Base-by-base conservation (phyloP, 2,888 invertebrate species). In the Oasisia sp. region DNA sequence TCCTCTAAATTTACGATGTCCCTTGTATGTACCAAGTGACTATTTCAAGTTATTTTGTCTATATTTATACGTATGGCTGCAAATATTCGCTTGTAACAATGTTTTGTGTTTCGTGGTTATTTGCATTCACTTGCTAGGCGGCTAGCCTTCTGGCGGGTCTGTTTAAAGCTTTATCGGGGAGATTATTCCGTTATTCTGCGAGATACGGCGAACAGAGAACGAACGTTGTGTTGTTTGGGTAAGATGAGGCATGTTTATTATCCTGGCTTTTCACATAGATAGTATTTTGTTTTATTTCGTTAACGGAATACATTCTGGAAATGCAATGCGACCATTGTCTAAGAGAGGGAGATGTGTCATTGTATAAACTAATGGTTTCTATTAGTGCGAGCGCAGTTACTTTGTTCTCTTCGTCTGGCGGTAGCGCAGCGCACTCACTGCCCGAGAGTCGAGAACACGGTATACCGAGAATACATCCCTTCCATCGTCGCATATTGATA, bases 171-270 rank as follows among this genome's bases (percentile, higher is more conserved):
- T 74, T 27, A 74, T 74, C 19, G 74, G 27, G 74, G 74, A 74
- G 74, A 74, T 74, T n/a, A 74, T 74, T 74, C 74, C 74, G 74
- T 74, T 74, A 74, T 74, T 74, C 74, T 74, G 74, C 74, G 74
- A 74, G 74, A 74, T 74, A 74, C 74, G 74, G 74, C 74, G 19
- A n/a, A 74, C 74, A 27, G n/a, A 19, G 74, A n/a, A 74, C 3
- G 74, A 74, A 19, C 7, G 74, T 19, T 74, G n/a, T 74, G 14
- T 74, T 74, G n/a, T 74, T 74, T 74, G 74, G 74, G 74, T 74
- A 74, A 74, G 74, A 74, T 19, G n/a, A 74, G 74, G 74, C 74
- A 74, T 74, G 74, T 74, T 74, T n/a, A 74, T 74, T 74, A 19
- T 74, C 74, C 74, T 7, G 74, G 74, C 27, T 74, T 74, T 74